Evolutionary conservation across 1,140 invertebrate species (phyloP), one percentile per base, ranked within the genome.

Genomic region (Dysdera silvatica): DNA sequence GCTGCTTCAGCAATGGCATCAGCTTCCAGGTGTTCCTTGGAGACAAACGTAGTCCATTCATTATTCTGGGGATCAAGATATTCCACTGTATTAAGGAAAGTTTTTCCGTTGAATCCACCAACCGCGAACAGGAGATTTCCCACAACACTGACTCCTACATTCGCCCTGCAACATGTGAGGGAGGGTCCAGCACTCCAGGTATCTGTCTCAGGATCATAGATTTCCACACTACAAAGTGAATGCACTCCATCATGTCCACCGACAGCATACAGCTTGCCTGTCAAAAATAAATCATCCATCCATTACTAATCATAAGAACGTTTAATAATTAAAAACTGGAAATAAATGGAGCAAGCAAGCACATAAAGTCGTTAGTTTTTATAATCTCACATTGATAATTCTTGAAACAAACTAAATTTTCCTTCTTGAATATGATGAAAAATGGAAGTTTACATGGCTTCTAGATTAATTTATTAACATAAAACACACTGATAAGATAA

Each of bases 31-130:
- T 53, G 49, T 7, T 70, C 56, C 54, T 59, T 68, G 2, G 67
- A 32, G 6, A 71, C 71, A 68, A 87, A 85, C 23, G 81, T 82
- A 16, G 84, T 87, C 86, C 86, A 88, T 71, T 87, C 85, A 68
- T 85, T 83, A 49, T 82, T 82, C 33, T 82, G 80, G 35, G 78
- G 75, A 69, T 87, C 85, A 55, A 89, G 74, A 69, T 84, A 88
- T 78, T 91, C 88, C 51, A 90, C 84, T n/a, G 85, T 87, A 70
- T 87, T 86, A 24, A 91, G 77, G 77, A 91, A 91, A 60, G 80
- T 80, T 78, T 87, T 87, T 77, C 86, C 86, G 70, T 85, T 85
- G 75, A 85, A 90, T 54, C 86, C 87, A 18, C 87, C 87, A 40
- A 88, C 84, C 26, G 86, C 87, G 76, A 86, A 89, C n/a, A 89